phyloP scores from a whole-genome alignment of 2,797 vertebrate species.

The Nyctalus aviator region DNA sequence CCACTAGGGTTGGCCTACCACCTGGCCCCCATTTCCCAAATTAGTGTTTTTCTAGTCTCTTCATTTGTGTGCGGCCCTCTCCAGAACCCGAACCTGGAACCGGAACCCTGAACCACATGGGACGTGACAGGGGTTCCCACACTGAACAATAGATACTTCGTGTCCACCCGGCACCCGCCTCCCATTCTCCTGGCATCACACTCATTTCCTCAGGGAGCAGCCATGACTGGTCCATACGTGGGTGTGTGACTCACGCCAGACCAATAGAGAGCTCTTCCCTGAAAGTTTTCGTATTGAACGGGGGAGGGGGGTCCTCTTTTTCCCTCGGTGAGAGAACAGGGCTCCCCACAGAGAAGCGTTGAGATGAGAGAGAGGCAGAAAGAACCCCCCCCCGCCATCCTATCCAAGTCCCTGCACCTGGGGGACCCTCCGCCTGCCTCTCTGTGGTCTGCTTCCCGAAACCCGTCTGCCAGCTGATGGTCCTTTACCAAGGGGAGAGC shows the following conservation, averaged over 20 bases:
- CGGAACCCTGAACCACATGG: too few relatives aligned
- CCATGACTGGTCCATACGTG: not conserved
- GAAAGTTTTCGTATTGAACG: not conserved
- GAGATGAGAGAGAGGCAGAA: not conserved
- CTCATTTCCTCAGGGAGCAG: not conserved
- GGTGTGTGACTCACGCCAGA: not conserved
- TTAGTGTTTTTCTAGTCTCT: too few relatives aligned
- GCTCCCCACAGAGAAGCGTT: not conserved
- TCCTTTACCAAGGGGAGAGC: not conserved
- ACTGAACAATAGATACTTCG: rapidly evolving
- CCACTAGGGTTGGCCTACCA: too few relatives aligned
- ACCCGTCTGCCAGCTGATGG: not conserved
- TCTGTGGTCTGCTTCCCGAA: not conserved
- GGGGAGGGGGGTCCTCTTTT: not conserved
- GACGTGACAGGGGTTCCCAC: too few relatives aligned
- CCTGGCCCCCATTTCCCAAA: too few relatives aligned
- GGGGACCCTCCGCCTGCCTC: not conserved
- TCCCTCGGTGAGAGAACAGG: not conserved
- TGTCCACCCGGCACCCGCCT: too few relatives aligned
- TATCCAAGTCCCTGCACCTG: not conserved
- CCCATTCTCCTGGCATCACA: too few relatives aligned
- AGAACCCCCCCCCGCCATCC: too few relatives aligned
- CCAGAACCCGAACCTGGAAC: too few relatives aligned
- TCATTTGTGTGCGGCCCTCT: too few relatives aligned
- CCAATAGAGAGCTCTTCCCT: not conserved